Evolutionary conservation across 1,140 invertebrate genomes (phyloP), one percentile per base, ranked within the genome.

Genomic region (Samia ricini): DNA sequence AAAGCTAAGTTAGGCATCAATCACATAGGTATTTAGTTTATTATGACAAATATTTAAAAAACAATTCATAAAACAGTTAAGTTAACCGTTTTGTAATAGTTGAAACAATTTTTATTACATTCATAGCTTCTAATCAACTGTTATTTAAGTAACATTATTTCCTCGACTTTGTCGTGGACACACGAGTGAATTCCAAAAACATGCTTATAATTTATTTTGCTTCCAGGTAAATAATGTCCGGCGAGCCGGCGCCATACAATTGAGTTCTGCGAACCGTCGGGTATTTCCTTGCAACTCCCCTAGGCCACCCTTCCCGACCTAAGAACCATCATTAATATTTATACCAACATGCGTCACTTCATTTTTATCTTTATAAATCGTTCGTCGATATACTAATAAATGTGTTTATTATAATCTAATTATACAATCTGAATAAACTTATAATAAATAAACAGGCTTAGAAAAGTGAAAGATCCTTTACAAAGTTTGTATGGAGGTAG

Each of bases 231-330:
- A 67, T 75, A 78, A 71, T 73, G 67, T 71, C 76, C 76, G 79
- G 56, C 83, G 20, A 56, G 56, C 26, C 70, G 81, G 74, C 81
- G 81, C 81, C 81, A 69, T 68, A 61, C 68, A 77, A 82, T 80
- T 78, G 74, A 77, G 72, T 88, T 88, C 85, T 67, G 64, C 71
- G 85, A 88, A 88, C 61, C 58, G 67, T 54, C 66, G 72, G 72
- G 81, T 65, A 72, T 81, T 85, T 79, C 76, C 76, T 81, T 77
- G 73, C 74, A 74, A 72, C 71, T 70, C 76, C 72, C 72, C 69
- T 74, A 69, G 67, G 68, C 61, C 64, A 60, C 55, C 61, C 42
- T 56, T 58, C 49, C 22, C 70, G 68, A 74, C 74, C 70, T 77
- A 69, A 76, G 65, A 71, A 64, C 67, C 65, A 67, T 66, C 74